Evolutionary conservation across 2,113 vertebrate genomes (phyloP), one percentile per base, ranked within the genome.

Genomic region (Apteryx owenii): DNA sequence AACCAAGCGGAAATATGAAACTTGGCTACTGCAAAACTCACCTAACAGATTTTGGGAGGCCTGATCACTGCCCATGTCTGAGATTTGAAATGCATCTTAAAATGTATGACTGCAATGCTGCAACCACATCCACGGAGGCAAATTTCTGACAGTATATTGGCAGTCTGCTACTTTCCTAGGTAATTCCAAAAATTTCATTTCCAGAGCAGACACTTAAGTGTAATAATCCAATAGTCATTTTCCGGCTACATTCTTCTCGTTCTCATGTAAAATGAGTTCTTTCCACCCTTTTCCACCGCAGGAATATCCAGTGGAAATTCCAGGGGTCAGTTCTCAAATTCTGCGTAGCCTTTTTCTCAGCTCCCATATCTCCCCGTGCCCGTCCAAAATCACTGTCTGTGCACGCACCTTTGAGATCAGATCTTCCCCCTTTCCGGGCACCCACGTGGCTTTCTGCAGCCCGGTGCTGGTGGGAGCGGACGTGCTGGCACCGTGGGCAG

Each of bases 381-480:
- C n/a, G 36, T 61, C 29, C 19, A 29, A 75, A 79, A 42, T 48
- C 42, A 38, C 28, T 2, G 1, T 23, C 50, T 31, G 4, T 14
- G 28, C 21, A 1, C 12, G 33, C 22, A 28, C 0, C 0, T 0
- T 1, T 65, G 28, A 58, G 29, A 19, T 17, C 16, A 26, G 20
- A 25, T 36, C 10, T 44, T 13, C 42, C 42, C 10, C 42, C 12
- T n/a, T 84, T 25, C 54, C 19, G 29, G 29, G 23, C 56, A 50
- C 23, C 19, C 58, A 71, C 65, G 42, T 44, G 42, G 42, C 42
- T 44, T 44, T 44, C 42, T 10, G 42, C 42, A 44, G 42, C 42
- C 42, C 42, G 42, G 11, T 12, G 42, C 13, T 12, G 42, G 42
- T 13, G 42, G 42, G 42, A 44, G 42, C 42, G 10, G 42, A 44